phyloP scores from a whole-genome alignment of 2,888 invertebrate genomes.

The Cistogaster globosa region DNA sequence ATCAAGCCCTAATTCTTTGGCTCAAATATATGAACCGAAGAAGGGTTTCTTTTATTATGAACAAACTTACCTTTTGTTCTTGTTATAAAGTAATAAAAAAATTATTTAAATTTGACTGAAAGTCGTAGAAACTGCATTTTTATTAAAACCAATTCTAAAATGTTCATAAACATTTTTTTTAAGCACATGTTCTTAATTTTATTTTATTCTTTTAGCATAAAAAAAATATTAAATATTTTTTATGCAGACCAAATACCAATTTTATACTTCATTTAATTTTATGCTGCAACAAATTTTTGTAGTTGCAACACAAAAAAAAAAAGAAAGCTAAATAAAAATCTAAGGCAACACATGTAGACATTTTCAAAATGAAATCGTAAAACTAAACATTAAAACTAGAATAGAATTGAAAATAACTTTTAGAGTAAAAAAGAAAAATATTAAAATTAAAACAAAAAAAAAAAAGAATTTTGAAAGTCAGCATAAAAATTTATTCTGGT shows the following conservation, averaged over 20 bases:
- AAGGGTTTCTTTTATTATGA: too few species aligned
- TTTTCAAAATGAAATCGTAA: conserved; percentile 63
- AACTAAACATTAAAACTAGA: conserved; percentile 48
- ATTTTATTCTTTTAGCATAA: conserved; percentile 28
- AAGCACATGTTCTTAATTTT: conserved; percentile 29
- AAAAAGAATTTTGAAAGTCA: conserved; percentile 49
- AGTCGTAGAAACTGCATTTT: neutral
- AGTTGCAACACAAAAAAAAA: conserved; percentile 22
- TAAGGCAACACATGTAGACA: conserved; percentile 53
- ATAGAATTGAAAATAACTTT: conserved; percentile 12
- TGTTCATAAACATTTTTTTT: conserved; percentile 9
- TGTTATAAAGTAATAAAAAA: too few species aligned
- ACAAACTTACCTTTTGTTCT: too few species aligned
- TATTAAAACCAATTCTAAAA: neutral
- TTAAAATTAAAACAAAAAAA: conserved; percentile 12
- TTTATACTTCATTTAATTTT: conserved; percentile 46
- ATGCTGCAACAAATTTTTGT: conserved; percentile 54
- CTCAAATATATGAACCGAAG: too few species aligned
- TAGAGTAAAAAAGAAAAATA: conserved; percentile 23
- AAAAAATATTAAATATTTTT: conserved; percentile 21
- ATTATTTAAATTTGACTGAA: too few species aligned
- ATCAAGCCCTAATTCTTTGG: too few species aligned
- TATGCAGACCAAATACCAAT: conserved; percentile 43
- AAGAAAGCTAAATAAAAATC: conserved; percentile 15
- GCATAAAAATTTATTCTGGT: conserved; percentile 47